Percentiles rank a stretch among this genome's conserved stretches.
Evolutionary conservation across 2,888 invertebrate genomes (phyloP).

Genomic region (Pegoplata infirma): DNA sequence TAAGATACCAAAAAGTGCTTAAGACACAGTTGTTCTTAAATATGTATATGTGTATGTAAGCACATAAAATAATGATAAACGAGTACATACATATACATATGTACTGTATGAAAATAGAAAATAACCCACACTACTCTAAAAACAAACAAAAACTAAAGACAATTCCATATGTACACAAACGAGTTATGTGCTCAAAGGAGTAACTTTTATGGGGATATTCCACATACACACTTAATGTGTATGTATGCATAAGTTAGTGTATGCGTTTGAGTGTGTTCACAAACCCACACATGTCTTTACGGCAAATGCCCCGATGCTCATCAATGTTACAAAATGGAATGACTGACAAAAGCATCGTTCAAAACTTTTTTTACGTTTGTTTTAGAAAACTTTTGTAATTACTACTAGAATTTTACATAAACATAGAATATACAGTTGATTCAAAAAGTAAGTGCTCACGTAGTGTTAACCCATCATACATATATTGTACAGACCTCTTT

Average conservation of each 20-base stretch:
- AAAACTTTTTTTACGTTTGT: slow-evolving; percentile 60
- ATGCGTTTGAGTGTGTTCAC: slow-evolving; percentile 1
- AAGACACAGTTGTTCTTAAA: slow-evolving; percentile 46
- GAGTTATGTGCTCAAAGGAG: slow-evolving; percentile 47
- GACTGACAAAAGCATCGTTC: slow-evolving; percentile 61
- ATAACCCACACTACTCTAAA: slow-evolving; percentile 44
- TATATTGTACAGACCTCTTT: no score
- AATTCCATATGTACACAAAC: slow-evolving; percentile 39
- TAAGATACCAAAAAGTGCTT: slow-evolving; percentile 41
- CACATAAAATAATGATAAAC: slow-evolving; percentile 38
- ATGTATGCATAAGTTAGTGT: background rate
- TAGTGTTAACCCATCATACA: no score
- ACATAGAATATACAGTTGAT: no score
- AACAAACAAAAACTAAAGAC: slow-evolving; percentile 38
- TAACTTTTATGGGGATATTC: slow-evolving; percentile 45
- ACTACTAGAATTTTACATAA: slow-evolving; percentile 57
- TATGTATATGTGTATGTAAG: background rate
- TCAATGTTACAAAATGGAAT: slow-evolving; percentile 54
- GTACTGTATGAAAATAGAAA: slow-evolving; percentile 44
- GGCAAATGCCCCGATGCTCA: slow-evolving; percentile 52
- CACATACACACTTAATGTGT: slow-evolving; percentile 10
- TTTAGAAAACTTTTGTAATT: slow-evolving; percentile 65
- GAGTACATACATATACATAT: no score
- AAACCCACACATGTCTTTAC: slow-evolving; percentile 38
- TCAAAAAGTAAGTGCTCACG: no score